Base-by-base conservation (phyloP, 2,113 vertebrate species). In the Turdus rufiventris region DNA sequence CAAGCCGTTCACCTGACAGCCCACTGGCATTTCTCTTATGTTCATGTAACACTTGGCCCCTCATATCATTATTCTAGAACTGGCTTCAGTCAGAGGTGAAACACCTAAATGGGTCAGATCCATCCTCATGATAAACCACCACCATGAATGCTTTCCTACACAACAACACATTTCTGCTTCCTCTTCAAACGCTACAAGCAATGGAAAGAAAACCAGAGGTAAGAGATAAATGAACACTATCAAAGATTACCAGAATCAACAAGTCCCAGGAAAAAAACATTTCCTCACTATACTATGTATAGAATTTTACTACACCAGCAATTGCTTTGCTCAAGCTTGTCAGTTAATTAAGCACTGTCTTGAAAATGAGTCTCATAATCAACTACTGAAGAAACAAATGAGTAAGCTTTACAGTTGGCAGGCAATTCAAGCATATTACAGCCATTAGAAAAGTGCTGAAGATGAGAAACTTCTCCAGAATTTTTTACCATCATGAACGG, bases 1-100 rank as follows among this genome's bases (percentile, higher is more conserved):
- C 26, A 60, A 65, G 38, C 48, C 31, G 8, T 6, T 83, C 72
- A 47, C 12, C 47, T 70, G 50, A 43, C 31, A 68, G 40, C 6
- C 6, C 23, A 9, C 28, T 62, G 14, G 20, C 15, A 62, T 8
- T 68, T 66, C 56, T 70, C 47, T 1, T 4, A n/a, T 6, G 15
- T 21, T 66, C 60, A 82, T 24, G 28, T 4, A 58, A 73, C 26
- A 56, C 14, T 12, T 65, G 45, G 12, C 40, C 50, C 18, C 29
- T 77, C 3, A 0, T 11, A 28, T 3, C 31, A 43, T 28, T 40
- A 43, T 9, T 36, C 54, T 21, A 4, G 9, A 81, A 19, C 0
- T 60, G 25, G 47, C 43, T 61, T 74, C 34, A 78, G 38, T 47
- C 47, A 67, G 58, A 56, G 33, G 6, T 43, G 29, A 73, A 74